Evolutionary conservation across 2,888 invertebrate genomes (phyloP).

Genomic region (Strigamia transsilvanica): DNA sequence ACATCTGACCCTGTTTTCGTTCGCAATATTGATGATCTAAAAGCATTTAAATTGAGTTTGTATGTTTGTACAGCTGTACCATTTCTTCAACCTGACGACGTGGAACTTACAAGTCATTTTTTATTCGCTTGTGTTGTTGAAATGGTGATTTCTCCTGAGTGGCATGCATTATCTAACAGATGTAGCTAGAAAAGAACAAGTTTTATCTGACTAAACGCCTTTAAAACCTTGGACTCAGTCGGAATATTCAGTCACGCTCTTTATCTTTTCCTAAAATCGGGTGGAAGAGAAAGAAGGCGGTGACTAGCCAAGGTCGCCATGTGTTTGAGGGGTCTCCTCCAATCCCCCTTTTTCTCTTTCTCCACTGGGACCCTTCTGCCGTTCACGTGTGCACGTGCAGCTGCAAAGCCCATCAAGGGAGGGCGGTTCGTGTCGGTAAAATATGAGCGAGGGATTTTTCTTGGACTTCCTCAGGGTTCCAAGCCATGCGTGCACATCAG

Average conservation of each 20-base stretch:
- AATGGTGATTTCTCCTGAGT: conserved; percentile 36
- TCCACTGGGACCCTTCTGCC: conserved; percentile 24
- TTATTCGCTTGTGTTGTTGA: conserved; percentile 22
- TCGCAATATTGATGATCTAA: conserved; percentile 38
- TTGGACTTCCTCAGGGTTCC: conserved; percentile 53
- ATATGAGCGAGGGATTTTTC: conserved; percentile 52
- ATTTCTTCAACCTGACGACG: conserved; percentile 13
- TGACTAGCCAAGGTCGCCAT: conserved; percentile 50
- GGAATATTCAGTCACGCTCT: conserved; percentile 41
- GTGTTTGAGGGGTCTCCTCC: conserved; percentile 50
- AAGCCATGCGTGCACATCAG: conserved; percentile 53
- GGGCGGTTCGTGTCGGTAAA: conserved; percentile 53
- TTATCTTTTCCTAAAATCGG: conserved; percentile 41
- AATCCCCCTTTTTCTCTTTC: neutral
- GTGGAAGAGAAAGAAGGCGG: conserved; percentile 26
- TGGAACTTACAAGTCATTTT: neutral
- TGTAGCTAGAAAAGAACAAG: conserved; percentile 19
- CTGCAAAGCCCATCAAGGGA: conserved; percentile 53
- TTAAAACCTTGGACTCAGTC: conserved; percentile 20
- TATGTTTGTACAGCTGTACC: conserved; percentile 41
- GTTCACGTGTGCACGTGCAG: conserved; percentile 51
- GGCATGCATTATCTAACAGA: conserved; percentile 42
- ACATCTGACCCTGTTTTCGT: neutral
- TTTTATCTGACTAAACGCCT: conserved; percentile 42
- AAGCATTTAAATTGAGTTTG: conserved; percentile 40